A percentile compares a stretch with the other conserved stretches of the same genome.
Evolutionary conservation across 2,888 invertebrate genomes (phyloP).

Genomic region (Nezara viridula): DNA sequence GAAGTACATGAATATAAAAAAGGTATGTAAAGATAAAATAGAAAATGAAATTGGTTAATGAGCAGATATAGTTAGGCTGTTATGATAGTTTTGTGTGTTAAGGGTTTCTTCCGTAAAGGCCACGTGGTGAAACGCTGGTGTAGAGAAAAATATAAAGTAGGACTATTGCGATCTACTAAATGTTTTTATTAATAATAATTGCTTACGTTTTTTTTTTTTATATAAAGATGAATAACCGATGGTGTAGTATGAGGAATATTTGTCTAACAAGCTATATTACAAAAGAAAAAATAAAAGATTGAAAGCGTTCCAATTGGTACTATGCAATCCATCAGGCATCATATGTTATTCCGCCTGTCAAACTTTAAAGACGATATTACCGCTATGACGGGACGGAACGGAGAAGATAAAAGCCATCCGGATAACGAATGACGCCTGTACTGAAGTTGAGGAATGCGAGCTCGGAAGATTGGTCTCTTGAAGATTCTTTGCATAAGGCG

Average conservation of each 20-base stretch:
- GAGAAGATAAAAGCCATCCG: neutral
- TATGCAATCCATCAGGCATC: neutral
- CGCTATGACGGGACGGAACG: neutral
- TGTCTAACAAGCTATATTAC: neutral
- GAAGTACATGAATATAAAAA: too few species aligned
- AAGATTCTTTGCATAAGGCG: neutral
- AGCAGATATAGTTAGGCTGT: too few species aligned
- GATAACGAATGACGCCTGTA: conserved; percentile 37
- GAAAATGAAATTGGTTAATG: too few species aligned
- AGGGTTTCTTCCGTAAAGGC: too few species aligned
- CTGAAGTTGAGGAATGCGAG: conserved; percentile 15
- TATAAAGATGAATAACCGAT: too few species aligned
- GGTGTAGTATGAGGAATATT: neutral
- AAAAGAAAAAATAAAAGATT: neutral
- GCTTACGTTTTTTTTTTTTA: too few species aligned
- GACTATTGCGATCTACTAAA: too few species aligned
- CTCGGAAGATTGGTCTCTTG: neutral
- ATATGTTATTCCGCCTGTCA: conserved; percentile 27
- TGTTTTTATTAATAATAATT: too few species aligned
- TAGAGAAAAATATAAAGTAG: too few species aligned
- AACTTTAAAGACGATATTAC: neutral
- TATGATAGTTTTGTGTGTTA: too few species aligned
- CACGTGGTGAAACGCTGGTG: too few species aligned
- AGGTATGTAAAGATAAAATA: too few species aligned
- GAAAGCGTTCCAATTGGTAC: neutral